A percentile compares a stretch with the other conserved stretches of the same genome.
Conservation (phyloP, 2,113 vertebrate genomes). For the Rhadina sibilatrix region DNA sequence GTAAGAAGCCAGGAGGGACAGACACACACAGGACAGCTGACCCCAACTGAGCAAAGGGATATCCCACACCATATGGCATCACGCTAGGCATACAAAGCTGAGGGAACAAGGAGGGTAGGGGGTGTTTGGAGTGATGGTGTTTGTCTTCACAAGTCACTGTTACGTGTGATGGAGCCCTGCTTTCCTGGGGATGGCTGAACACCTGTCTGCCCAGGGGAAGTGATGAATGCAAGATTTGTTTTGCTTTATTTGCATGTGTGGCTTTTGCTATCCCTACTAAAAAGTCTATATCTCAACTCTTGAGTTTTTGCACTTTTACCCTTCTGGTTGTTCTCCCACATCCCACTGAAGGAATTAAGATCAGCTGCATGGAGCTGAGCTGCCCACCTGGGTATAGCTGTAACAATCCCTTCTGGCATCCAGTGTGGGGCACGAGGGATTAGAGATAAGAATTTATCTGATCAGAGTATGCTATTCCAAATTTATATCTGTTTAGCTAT, state of each 20-base stretch:
- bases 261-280: neutral
- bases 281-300: neutral
- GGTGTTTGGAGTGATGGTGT: neutral
- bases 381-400: neutral
- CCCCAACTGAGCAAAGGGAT: neutral
- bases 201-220: neutral
- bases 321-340: neutral
- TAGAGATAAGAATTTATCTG: neutral
- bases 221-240: neutral
- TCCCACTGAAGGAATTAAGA: neutral
- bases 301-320: neutral
- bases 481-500: neutral
- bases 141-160: neutral
- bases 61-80: neutral
- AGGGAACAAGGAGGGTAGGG: neutral
- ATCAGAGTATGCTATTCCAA: neutral
- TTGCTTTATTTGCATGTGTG: neutral
- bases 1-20: neutral
- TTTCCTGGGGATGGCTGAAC: neutral
- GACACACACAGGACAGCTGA: neutral
- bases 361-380: neutral
- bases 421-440: neutral
- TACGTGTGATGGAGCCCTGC: rapidly evolving
- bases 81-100: neutral
- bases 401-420: neutral